Evolutionary conservation across 2,113 vertebrate species (phyloP), one percentile per base, ranked within the genome.

Genomic region (Monarcha castaneiventris): DNA sequence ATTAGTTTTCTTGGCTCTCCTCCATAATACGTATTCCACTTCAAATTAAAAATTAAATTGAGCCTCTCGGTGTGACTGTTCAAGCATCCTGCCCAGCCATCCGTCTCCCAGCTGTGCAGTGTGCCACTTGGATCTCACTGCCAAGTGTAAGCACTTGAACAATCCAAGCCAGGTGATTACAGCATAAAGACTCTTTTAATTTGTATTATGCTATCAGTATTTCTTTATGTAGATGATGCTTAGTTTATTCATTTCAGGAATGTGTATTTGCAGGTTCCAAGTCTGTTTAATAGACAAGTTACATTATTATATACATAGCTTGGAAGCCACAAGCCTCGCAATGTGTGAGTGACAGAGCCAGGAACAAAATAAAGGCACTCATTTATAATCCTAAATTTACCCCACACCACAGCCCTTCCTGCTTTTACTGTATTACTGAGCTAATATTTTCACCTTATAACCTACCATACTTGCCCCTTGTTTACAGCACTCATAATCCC

Each of bases 1-100:
- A 82, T 77, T 44, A 27, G 41, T 74, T 46, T 32, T 75, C 78
- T 93, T 94, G 78, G 87, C 84, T 96, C 39, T 89, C 81, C 87
- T 89, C 90, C 80, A n/a, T 33, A 75, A 88, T 41, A 76, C 1
- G 0, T 55, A 82, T 87, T 92, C 71, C 51, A 76, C 73, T 93
- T 89, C 77, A 95, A 87, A 76, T 87, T 95, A 69, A 95, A 94
- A 90, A 90, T 84, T 90, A 83, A 90, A 84, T 75, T 54, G 79
- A 91, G 68, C 64, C 21, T 92, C 87, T 94, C 0, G 0, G 66
- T 79, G 82, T 59, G 87, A 72, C 69, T 90, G 56, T 73, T 94
- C 16, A 58, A 94, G 80, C 74, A 64, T 61, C 83, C 30, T 89
- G 80, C 80, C 63, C 74, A 74, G 81, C 77, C 68, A 91, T 58